Conservation (phyloP, 2,888 invertebrate species). For the Folsomia manolachei region DNA sequence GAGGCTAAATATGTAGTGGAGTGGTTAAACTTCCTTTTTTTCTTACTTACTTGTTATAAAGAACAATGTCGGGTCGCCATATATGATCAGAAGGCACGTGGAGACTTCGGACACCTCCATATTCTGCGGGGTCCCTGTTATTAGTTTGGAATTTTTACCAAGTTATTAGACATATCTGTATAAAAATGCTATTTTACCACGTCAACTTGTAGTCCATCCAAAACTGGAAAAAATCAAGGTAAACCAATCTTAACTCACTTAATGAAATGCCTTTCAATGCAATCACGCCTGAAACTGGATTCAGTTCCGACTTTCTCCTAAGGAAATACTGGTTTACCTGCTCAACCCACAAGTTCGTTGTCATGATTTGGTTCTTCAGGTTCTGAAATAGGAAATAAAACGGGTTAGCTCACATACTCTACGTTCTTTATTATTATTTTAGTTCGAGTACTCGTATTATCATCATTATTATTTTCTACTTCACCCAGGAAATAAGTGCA, state of each 20-base stretch:
- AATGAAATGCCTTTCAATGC: background rate
- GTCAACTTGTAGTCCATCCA: constrained; percentile 81
- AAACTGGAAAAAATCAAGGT: constrained; percentile 68
- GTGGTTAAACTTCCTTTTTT: background rate
- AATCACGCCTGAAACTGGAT: no score
- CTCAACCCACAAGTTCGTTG: constrained; percentile 66
- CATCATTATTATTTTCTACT: no score
- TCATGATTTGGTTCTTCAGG: constrained; percentile 67
- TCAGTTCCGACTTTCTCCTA: background rate
- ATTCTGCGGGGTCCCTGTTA: constrained; percentile 82
- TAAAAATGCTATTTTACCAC: no score
- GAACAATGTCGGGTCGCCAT: constrained; percentile 76
- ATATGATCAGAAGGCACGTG: constrained; percentile 83
- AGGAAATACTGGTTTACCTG: constrained; percentile 49
- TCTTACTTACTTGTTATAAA: constrained; percentile 71
- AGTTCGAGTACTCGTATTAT: no score
- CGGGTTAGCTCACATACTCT: no score
- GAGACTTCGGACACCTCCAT: constrained; percentile 78
- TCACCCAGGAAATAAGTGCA: no score
- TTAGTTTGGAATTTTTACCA: no score
- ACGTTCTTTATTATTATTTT: no score
- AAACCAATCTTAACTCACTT: background rate
- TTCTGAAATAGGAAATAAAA: constrained; percentile 59
- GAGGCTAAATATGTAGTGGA: background rate
- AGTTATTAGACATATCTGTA: no score